Evolutionary conservation across 2,113 vertebrate species (phyloP), one percentile per base, ranked within the genome.

Genomic region (Lichenostomus cassidix): DNA sequence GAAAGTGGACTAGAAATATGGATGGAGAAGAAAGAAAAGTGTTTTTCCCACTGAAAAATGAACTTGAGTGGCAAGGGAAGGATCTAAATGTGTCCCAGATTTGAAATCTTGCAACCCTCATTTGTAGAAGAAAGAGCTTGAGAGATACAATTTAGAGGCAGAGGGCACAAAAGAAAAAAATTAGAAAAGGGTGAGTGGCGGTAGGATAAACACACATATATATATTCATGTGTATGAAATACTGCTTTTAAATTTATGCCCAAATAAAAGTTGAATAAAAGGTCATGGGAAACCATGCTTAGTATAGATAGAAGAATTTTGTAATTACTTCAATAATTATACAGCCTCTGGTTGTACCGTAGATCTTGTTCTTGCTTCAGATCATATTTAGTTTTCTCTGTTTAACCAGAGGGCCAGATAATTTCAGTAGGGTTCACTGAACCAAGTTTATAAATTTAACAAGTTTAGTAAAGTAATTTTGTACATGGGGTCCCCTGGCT

Each of bases 1-100:
- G 73, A 91, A 95, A 90, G 24, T 84, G 56, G 49, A 88, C 42
- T 94, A 83, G 63, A 64, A 82, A 71, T 85, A 88, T 73, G 83
- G 85, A 89, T 92, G 87, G 68, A 80, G 42, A 87, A 67, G 52
- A 95, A 77, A 83, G 50, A 62, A 41, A 73, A 70, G 19, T 49
- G 5, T 14, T 79, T 62, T 50, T 49, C 11, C 33, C 23, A 56
- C n/a, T 68, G 59, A 71, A 92, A 70, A 78, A 71, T 62, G n/a
- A 84, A 44, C 23, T 52, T 55, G 22, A 67, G 19, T 35, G 35
- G 41, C 20, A 90, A 76, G 23, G 37, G 21, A 70, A 77, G 21
- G 27, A 50, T 78, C 29, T 69, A 81, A 83, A 53, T 49, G 23
- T 31, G 46, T 42, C 39, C 23, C 28, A 87, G 47, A 25, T 73